Percentiles rank a stretch among this genome's conserved stretches.
Conservation (phyloP, 1,140 invertebrate species). For the Formica exsecta region DNA sequence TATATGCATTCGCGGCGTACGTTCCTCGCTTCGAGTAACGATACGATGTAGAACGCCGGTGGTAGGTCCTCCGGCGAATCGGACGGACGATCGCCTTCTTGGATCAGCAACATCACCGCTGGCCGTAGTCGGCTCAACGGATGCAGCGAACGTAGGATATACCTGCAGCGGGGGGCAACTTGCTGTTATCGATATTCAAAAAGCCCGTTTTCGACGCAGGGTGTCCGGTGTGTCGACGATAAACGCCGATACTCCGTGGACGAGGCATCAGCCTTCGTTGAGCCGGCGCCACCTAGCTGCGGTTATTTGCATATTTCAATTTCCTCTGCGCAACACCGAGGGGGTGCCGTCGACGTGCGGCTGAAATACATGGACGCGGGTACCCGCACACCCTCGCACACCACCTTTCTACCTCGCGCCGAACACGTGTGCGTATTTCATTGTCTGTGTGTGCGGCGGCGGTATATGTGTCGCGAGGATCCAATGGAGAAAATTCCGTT, state of each 20-base stretch:
- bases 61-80: conserved; percentile 7
- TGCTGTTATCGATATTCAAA: conserved; percentile 72
- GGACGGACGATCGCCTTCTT: conserved; percentile 47
- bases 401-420: conserved; percentile 43
- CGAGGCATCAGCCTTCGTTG: conserved; percentile 70
- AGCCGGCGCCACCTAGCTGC: conserved; percentile 64
- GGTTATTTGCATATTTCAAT: conserved; percentile 82
- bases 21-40: conserved; percentile 10
- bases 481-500: conserved; percentile 69
- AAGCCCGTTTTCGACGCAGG: conserved; percentile 63
- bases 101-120: conserved; percentile 24
- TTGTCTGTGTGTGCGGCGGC: conserved; percentile 46
- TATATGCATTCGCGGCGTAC: conserved; percentile 50
- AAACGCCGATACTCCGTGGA: conserved; percentile 71
- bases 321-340: conserved; percentile 78
- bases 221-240: conserved; percentile 68
- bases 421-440: neutral
- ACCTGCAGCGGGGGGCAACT: conserved; percentile 45
- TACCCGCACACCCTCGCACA: conserved; percentile 25
- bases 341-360: conserved; percentile 66
- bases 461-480: conserved; percentile 43
- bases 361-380: conserved; percentile 51
- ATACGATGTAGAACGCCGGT: neutral
- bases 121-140: neutral
- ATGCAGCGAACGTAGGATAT: conserved; percentile 41